Evolutionary conservation across 2,888 invertebrate genomes (phyloP), one percentile per base, ranked within the genome.

Genomic region (Pseudoips prasinana): DNA sequence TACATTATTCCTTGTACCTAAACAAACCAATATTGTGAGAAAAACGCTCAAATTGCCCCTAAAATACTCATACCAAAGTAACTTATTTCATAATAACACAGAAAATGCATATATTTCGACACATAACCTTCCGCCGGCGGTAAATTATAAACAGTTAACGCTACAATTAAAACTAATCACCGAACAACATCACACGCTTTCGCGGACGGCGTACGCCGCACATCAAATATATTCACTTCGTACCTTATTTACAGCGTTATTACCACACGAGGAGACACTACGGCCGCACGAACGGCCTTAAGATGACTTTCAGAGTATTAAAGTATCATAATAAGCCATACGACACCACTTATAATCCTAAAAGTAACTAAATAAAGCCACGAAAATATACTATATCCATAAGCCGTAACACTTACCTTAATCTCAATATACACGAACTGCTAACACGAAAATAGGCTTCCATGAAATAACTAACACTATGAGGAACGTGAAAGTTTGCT

Each of bases 331-430:
- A 61, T 63, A 60, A 57, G 75, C 71, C 54, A 79, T 62, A 61
- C 64, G 79, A 80, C 68, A 79, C 75, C 72, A 52, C 73, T 62
- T 76, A 53, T 50, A 47, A 39, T 20, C 53, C 59, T 64, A 73
- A 72, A 66, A 73, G 74, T 64, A 58, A 60, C 86, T 80, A 84
- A 86, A 83, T 86, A 82, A 76, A 86, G 84, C 64, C 74, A 80
- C 74, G 67, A 66, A 73, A 72, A 70, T 73, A 74, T 58, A 60
- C 62, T 49, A 69, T 61, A 57, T 69, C 59, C 58, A 59, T 49
- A 48, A 50, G 59, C 52, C 42, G 50, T 58, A 44, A 39, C 54
- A 64, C 62, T 81, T 70, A 87, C 86, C 85, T 83, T 69, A 71
- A 65, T 70, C 45, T 46, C 48, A 54, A 55, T 61, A 60, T 59